These are phyloP conservation scores for Sarcophaga bullata DNA, from an alignment of 1,140 invertebrate genomes.

Conservation along the genomic window DNA sequence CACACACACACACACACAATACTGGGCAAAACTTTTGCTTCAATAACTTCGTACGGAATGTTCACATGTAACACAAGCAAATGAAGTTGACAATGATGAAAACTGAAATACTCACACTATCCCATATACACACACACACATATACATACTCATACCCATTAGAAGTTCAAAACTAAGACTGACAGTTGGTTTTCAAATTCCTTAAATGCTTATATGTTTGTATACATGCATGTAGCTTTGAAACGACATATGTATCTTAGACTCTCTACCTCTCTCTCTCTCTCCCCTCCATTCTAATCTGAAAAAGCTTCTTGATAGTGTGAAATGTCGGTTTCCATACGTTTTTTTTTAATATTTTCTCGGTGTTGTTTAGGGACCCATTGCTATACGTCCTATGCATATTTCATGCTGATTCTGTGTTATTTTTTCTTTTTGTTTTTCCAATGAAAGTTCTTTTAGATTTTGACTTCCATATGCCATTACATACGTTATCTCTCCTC, in stretches of 20 bases:
- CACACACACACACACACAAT: background rate
- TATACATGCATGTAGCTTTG: too few species aligned
- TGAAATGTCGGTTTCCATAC: background rate
- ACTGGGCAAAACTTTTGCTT: too few species aligned
- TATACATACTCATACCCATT: background rate
- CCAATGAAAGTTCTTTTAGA: conserved; percentile 3
- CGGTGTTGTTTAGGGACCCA: too few species aligned
- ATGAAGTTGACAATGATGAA: conserved; percentile 24
- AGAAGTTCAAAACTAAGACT: background rate
- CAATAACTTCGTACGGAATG: too few species aligned
- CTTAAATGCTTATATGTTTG: background rate
- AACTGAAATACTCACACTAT: conserved; percentile 8
- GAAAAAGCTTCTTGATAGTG: background rate
- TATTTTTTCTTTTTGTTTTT: background rate
- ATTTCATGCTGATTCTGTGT: background rate
- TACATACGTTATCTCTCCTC: background rate
- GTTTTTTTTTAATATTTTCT: background rate
- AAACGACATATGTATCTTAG: too few species aligned
- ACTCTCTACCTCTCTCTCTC: too few species aligned
- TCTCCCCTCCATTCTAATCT: background rate
- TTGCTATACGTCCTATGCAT: background rate
- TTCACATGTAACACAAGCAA: background rate
- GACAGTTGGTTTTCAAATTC: background rate
- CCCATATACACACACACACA: background rate
- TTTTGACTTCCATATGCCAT: conserved; percentile 2